A percentile compares a stretch with the other conserved stretches of the same genome.
phyloP scores from a whole-genome alignment of 2,888 invertebrate species.

The Steromphala cineraria region DNA sequence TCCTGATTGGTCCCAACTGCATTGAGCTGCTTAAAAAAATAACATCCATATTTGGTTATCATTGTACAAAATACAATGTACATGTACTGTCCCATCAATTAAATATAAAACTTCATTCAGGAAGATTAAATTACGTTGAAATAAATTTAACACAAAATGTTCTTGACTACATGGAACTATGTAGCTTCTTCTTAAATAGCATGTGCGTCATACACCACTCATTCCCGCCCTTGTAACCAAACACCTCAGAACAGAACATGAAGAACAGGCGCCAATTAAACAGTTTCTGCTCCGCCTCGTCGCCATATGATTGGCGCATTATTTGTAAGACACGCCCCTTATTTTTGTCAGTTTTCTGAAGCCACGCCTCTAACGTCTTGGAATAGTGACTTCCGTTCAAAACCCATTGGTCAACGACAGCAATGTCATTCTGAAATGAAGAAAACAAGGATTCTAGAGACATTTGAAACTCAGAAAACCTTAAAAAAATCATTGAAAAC shows the following conservation, averaged over 20 bases:
- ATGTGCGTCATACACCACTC: slow-evolving; percentile 67
- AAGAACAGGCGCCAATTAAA: slow-evolving; percentile 69
- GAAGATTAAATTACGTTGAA: no score
- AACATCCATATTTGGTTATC: no score
- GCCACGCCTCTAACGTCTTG: slow-evolving; percentile 66
- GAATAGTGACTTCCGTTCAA: slow-evolving; percentile 62
- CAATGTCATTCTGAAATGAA: slow-evolving; percentile 59
- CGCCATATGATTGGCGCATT: slow-evolving; percentile 53
- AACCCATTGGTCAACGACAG: slow-evolving; percentile 62
- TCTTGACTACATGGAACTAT: slow-evolving; percentile 41
- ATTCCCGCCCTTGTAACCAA: slow-evolving; percentile 65
- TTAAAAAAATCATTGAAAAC: no score
- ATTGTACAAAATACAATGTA: no score
- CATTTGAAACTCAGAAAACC: no score
- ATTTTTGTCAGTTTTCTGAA: slow-evolving; percentile 52
- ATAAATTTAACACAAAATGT: no score
- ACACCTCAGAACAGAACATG: slow-evolving; percentile 69
- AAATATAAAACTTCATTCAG: no score
- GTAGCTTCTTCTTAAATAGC: slow-evolving; percentile 59
- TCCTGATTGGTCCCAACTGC: no score
- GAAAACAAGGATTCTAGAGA: neutral
- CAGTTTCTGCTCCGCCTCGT: slow-evolving; percentile 58
- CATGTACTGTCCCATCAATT: no score
- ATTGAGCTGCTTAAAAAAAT: no score
- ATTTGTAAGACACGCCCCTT: slow-evolving; percentile 52